Base-by-base conservation (phyloP, 1,140 invertebrate species). In the Oreohelix idahoensis region DNA sequence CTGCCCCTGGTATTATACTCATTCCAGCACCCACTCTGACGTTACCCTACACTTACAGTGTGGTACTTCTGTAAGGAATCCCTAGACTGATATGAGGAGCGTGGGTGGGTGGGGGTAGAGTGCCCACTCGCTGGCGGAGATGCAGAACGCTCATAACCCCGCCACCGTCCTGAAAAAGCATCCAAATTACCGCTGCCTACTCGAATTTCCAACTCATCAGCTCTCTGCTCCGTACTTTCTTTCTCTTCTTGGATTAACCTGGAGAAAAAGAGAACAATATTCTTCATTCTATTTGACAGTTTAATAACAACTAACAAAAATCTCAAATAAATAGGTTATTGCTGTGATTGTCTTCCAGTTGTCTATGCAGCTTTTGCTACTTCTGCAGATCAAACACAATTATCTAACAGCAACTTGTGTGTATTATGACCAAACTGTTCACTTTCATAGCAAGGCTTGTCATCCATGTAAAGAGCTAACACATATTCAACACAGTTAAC, bases 201-300 rank as follows among this genome's bases (percentile, higher is more conserved):
- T 87, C 98, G 95, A 82, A 97, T 98, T 93, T 99, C 98, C 49
- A 99, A 93, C 92, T 99, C 98, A 93, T 99, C 98, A 0, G 98
- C 98, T 79, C 98, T 92, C 0, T 98, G 97, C 93, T 99, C 98
- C 70, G 93, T 93, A 89, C 95, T 98, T 93, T 99, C 97, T 92
- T 99, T 99, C 94, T 99, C 98, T 94, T 99, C 98, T 94, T 99
- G 97, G 73, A 99, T 98, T 87, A 98, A 93, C 86, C 95, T 93
- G 87, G 26, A 69, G 77, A 45, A 70, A 69, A 76, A 58, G 26
- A 80, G 20, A 17, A 36, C 53, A n/a, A n/a, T n/a, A 77, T 49
- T n/a, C n/a, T 17, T 49, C 71, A 38, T 29, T 69, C 66, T 69
- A 8, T 69, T 26, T 58, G 53, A n/a, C 53, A 58, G n/a, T 58